Evolutionary conservation across 2,797 vertebrate species (phyloP).

Genomic region (Acestrorhynchus altus): DNA sequence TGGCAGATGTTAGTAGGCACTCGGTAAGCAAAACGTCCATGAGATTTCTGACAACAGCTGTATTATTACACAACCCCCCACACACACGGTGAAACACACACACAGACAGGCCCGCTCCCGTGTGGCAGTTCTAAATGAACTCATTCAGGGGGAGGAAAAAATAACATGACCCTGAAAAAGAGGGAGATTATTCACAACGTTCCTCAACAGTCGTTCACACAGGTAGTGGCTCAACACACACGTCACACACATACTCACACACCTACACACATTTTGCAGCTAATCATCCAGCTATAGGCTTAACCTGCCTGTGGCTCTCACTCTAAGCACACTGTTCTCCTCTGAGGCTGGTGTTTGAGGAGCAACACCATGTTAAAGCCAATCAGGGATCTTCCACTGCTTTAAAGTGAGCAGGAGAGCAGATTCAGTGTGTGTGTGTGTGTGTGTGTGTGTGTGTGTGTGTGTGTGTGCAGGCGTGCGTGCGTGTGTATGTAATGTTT

Average conservation of each 20-base stretch:
- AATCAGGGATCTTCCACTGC: neutral
- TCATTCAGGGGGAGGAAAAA: conserved; percentile 47
- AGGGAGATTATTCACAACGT: conserved; percentile 52
- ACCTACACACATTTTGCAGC: neutral
- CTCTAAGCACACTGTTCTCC: neutral
- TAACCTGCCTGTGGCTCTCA: conserved; percentile 13
- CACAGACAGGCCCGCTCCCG: conserved; percentile 39
- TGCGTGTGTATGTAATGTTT: no score
- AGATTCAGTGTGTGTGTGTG: no score
- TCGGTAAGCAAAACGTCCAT: conserved; percentile 47
- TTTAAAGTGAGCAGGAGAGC: neutral
- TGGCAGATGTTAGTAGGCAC: conserved; percentile 76
- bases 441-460: no score
- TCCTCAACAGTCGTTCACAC: conserved; percentile 51
- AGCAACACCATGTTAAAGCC: neutral
- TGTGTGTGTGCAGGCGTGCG: no score
- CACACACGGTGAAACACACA: conserved; percentile 20
- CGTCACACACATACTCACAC: neutral
- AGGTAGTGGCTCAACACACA: conserved; percentile 41
- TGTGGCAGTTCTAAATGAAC: conserved; percentile 55
- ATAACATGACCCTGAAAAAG: conserved; percentile 43
- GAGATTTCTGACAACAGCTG: conserved; percentile 67
- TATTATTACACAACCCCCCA: conserved; percentile 45
- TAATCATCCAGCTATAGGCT: neutral
- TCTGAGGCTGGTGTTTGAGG: neutral